Base-by-base conservation (phyloP, 2,888 invertebrate species). In the Epirrita christyi region DNA sequence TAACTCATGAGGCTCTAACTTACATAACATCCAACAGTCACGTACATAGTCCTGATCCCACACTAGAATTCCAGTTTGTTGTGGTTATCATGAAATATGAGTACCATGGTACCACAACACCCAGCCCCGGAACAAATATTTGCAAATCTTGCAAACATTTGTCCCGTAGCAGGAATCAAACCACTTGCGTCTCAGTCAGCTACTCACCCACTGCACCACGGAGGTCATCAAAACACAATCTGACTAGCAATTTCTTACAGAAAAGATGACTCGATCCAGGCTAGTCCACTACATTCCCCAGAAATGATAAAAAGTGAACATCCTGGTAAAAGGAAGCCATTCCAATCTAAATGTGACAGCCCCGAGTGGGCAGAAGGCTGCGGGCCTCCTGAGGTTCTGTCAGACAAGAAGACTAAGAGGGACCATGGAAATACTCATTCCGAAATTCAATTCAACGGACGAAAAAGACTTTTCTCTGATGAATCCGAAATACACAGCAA, bases 351-450 rank as follows among this genome's bases (percentile, higher is more conserved):
- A 47, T 80, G 85, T 64, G 71, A 65, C n/a, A 92, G 91, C 59
- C 90, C 91, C 14, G 82, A 89, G 61, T 92, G 91, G 91, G 89
- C 86, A 6, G 85, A 86, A 51, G 87, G 86, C 15, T 88, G 88
- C 67, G 70, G 76, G 49, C 83, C 85, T 42, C 70, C 68, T 49
- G 80, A 81, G 37, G 51, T 53, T 14, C 64, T 67, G 55, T 59
- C 66, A 36, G 73, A 76, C 32, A 76, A 64, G 43, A 87, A 85
- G 70, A 76, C 56, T 52, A 83, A 80, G 66, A 68, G 70, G 40
- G 56, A 65, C 11, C 58, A 51, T 58, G 56, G 65, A 37, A 56
- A 60, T 61, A 57, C 61, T 43, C 52, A 41, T 37, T 64, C 57
- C 36, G 59, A 64, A 45, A 61, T 61, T 7, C 59, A 65, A 55